These are phyloP conservation scores for Drosophila rellima DNA, from an alignment of 2,888 invertebrate genomes.

Conservation along the genomic window DNA sequence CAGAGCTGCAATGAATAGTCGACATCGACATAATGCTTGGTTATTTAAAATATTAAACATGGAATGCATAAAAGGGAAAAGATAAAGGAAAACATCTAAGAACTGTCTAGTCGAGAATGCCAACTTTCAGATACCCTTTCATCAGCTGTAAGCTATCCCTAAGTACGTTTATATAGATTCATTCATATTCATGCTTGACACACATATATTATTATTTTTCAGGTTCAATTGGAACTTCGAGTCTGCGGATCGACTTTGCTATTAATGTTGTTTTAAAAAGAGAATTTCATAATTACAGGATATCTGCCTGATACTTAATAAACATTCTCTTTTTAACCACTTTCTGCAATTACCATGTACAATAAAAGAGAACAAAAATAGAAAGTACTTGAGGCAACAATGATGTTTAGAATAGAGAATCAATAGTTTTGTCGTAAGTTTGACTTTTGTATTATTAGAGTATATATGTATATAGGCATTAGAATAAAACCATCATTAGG, in stretches of 20 bases:
- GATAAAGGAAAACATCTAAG: background rate
- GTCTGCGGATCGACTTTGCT: background rate
- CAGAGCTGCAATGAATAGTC: slow-evolving; percentile 87
- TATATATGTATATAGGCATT: slow-evolving; percentile 1
- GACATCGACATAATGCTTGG: slow-evolving; percentile 2
- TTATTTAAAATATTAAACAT: slow-evolving; percentile 7
- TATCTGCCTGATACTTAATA: background rate
- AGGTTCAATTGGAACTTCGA: background rate
- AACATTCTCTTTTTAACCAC: too few species aligned
- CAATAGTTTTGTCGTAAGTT: background rate
- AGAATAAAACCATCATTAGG: slow-evolving; percentile 1
- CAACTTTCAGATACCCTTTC: background rate
- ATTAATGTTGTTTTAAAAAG: background rate
- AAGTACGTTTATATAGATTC: background rate
- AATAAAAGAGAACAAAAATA: too few species aligned
- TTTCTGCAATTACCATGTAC: too few species aligned
- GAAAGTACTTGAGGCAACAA: background rate
- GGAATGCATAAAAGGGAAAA: slow-evolving; percentile 11
- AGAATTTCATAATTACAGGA: background rate
- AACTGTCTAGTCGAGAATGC: background rate
- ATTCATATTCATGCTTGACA: background rate
- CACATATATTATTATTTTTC: background rate
- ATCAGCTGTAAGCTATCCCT: background rate
- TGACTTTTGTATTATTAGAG: slow-evolving; percentile 1
- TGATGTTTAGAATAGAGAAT: background rate